phyloP scores from a whole-genome alignment of 2,113 vertebrate genomes.

The Myotis davidii region DNA sequence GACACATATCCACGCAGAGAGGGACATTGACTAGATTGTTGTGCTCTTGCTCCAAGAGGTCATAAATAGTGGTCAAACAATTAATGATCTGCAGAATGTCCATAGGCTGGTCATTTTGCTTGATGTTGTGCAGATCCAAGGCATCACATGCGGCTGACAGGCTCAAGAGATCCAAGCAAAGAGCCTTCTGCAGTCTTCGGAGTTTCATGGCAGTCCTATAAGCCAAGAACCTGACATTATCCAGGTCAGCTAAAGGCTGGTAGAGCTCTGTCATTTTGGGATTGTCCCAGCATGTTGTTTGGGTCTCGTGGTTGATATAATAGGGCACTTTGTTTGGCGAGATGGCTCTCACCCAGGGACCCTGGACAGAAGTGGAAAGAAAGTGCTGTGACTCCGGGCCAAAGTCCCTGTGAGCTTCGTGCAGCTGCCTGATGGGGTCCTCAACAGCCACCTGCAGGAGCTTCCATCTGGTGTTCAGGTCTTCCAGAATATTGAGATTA shows the following conservation, averaged over 20 bases:
- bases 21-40: slow-evolving; percentile 96
- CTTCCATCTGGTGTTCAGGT: slow-evolving; percentile 96
- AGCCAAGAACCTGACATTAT: slow-evolving; percentile 98
- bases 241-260: slow-evolving; percentile 98
- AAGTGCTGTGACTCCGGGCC: slow-evolving; percentile 91
- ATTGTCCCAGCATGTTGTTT: slow-evolving; percentile 99
- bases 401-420: slow-evolving; percentile 95
- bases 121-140: slow-evolving; percentile 97
- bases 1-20: slow-evolving; percentile 98
- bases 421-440: slow-evolving; percentile 94
- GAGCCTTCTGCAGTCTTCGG: slow-evolving; percentile 97
- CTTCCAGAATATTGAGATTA: slow-evolving; percentile 92
- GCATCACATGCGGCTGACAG: slow-evolving; percentile 95
- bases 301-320: slow-evolving; percentile 93
- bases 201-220: slow-evolving; percentile 99
- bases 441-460: slow-evolving; percentile 96
- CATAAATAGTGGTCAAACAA: slow-evolving; percentile 96
- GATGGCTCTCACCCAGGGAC: too few relatives aligned
- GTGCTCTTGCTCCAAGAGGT: slow-evolving; percentile 96
- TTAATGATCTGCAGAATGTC: slow-evolving; percentile 96
- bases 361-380: slow-evolving; percentile 82
- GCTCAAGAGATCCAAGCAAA: slow-evolving; percentile 97
- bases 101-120: slow-evolving; percentile 98
- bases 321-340: too few relatives aligned
- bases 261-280: slow-evolving; percentile 99